Evolutionary conservation across 2,797 vertebrate genomes (phyloP), one percentile per base, ranked within the genome.

Genomic region (Alosa sapidissima): DNA sequence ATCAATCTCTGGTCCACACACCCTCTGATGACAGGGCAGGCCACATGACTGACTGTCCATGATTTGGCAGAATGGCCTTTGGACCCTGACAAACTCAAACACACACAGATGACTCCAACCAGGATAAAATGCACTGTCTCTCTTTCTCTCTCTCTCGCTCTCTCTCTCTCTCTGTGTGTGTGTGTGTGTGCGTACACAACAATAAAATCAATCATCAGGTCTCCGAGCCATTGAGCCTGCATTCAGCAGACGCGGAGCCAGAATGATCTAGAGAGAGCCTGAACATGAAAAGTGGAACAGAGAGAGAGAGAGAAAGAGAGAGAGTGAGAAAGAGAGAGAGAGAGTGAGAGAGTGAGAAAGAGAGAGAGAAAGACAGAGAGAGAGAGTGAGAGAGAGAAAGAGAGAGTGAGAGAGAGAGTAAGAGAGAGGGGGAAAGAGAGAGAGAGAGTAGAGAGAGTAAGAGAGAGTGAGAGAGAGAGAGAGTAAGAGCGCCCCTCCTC

Each of bases 401-500:
- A 41, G 10, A 72, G 33, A 5, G 16, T 21, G 68, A 33, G 10
- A 28, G 28, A 28, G 28, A 28, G 21, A 33, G 10, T 28, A 28
- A 28, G 28, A 28, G 28, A 28, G 28, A 28, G 0, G 5, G 9
- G n/a, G 72, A 36, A 0, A 21, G 16, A 60, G 21, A 60, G 3
- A 21, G 55, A n/a, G n/a, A 65, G n/a, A 28, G 24, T 28, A 28
- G 24, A 8, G 16, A 28, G 24, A 65, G 60, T 28, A 7, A 45
- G 41, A 45, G 6, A 78, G 7, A 78, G 41, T 47, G 36, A 78
- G 68, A 2, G 36, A 72, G 2, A 58, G 54, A 58, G 54, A 19
- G 16, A 49, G 52, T 19, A 81, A 41, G 21, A 83, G 28, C 51
- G 45, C 72, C 72, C 51, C 54, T 24, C 16, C 78, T 85, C 84